Conservation (phyloP, 2,797 vertebrate genomes). For the Enteromius fasciolatus region DNA sequence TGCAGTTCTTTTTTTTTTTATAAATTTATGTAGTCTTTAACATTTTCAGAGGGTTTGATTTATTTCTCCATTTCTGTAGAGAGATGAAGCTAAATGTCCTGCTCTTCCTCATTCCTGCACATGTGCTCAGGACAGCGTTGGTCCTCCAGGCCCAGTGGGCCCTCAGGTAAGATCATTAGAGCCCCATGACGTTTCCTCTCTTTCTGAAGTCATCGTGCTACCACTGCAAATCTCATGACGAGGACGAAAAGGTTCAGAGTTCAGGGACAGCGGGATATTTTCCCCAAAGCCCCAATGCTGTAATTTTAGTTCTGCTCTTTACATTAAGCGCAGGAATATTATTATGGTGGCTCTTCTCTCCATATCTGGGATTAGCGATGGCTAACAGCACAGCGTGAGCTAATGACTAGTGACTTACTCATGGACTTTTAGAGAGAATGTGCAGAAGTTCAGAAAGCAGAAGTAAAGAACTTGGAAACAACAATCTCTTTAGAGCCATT, state of each 20-base stretch:
- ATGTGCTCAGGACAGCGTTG: slow-evolving; percentile 94
- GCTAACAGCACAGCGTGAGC: slow-evolving; percentile 51
- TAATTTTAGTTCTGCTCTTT: slow-evolving; percentile 54
- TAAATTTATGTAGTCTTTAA: slow-evolving; percentile 4
- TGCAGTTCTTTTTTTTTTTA: not conserved
- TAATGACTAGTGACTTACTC: slow-evolving; percentile 29
- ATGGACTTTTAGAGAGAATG: slow-evolving; percentile 37
- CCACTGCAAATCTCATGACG: slow-evolving; percentile 55
- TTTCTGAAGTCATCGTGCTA: slow-evolving; percentile 42
- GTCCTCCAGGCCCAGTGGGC: slow-evolving; percentile 92
- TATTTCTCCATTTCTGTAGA: slow-evolving; percentile 72
- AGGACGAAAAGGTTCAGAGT: slow-evolving; percentile 49
- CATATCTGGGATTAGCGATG: slow-evolving; percentile 44
- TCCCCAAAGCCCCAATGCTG: slow-evolving; percentile 19
- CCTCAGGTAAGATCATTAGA: slow-evolving; percentile 83
- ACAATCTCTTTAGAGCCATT: slow-evolving; percentile 62
- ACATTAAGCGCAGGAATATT: slow-evolving; percentile 40
- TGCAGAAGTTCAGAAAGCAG: slow-evolving; percentile 65
- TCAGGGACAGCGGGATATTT: slow-evolving; percentile 49
- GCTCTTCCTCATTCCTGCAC: slow-evolving; percentile 96
- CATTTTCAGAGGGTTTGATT: slow-evolving; percentile 13
- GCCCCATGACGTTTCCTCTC: slow-evolving; percentile 53
- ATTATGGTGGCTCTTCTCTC: slow-evolving; percentile 37
- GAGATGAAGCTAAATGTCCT: slow-evolving; percentile 97
- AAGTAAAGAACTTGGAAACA: slow-evolving; percentile 56